A percentile compares a stretch with the other conserved stretches of the same genome.
Evolutionary conservation across 2,113 vertebrate species (phyloP).

Genomic region (Petrocephalus zakoni): DNA sequence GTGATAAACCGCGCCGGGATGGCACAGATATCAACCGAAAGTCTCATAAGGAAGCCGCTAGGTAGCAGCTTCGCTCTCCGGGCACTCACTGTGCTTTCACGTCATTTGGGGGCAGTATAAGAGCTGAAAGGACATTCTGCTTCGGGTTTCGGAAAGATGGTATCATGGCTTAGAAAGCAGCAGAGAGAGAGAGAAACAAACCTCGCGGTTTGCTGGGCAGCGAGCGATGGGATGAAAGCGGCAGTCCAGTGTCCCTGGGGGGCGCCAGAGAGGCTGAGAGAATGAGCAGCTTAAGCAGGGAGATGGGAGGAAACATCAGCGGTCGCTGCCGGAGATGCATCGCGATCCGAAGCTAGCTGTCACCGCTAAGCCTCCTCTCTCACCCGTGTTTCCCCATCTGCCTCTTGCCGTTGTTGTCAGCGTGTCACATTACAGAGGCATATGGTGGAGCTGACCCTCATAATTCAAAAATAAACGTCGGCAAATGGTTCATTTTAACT

Average conservation of each 20-base stretch:
- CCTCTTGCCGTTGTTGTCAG: neutral
- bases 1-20: neutral
- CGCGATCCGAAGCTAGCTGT: neutral
- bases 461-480: neutral
- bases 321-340: neutral
- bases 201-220: neutral
- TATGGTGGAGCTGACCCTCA: neutral
- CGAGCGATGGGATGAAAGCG: neutral
- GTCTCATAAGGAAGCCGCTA: neutral
- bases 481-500: neutral
- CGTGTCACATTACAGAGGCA: neutral
- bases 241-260: neutral
- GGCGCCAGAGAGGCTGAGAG: neutral
- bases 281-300: neutral
- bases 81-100: neutral
- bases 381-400: neutral
- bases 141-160: neutral
- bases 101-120: neutral
- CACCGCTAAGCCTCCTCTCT: neutral
- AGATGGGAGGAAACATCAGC: neutral
- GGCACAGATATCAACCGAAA: neutral
- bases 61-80: neutral
- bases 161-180: neutral
- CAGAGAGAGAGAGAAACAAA: neutral
- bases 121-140: neutral